Base-by-base conservation (phyloP, 2,888 invertebrate species). In the Pollenia griseotomentosa region DNA sequence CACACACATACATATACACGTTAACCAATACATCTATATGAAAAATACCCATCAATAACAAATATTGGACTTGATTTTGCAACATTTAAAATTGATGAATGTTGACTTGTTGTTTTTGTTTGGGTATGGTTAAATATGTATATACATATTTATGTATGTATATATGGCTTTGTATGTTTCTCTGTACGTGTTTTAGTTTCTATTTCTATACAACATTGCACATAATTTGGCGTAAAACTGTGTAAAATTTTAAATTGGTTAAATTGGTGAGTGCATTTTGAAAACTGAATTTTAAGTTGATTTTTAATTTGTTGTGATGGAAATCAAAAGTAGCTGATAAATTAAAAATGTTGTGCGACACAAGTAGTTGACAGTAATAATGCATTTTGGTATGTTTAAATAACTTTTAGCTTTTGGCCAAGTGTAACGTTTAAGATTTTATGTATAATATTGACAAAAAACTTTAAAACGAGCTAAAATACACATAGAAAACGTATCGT, bases 41-140 rank as follows among this genome's bases (percentile, higher is more conserved):
- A 33, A 33, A 33, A 33, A 55, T 66, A 74, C 12, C 65, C 11
- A n/a, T 16, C 48, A 66, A n/a, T 66, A 74, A 68, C 14, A 82
- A 82, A 82, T 48, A 74, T 73, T 74, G 46, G 59, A 82, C 66
- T 82, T 70, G 79, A 79, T 79, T 70, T 70, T 79, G 51, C 51
- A 70, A 70, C 53, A 79, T 70, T 70, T 79, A 51, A 68, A 70
- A 79, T 70, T 79, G 70, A 79, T 79, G 48, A 70, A 51, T 79
- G 70, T 70, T 79, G 59, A 61, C n/a, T 61, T 53, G 33, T 79
- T 79, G 40, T 79, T 78, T 57, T 57, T 33, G 40, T 44, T 4
- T 48, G n/a, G 42, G 23, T 16, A 44, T 65, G 48, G 11, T n/a
- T 12, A 44, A n/a, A 40, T 48, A 12, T 33, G 40, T 48, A 9